phyloP scores from a whole-genome alignment of 2,113 vertebrate genomes.

The Lophura nycthemera region DNA sequence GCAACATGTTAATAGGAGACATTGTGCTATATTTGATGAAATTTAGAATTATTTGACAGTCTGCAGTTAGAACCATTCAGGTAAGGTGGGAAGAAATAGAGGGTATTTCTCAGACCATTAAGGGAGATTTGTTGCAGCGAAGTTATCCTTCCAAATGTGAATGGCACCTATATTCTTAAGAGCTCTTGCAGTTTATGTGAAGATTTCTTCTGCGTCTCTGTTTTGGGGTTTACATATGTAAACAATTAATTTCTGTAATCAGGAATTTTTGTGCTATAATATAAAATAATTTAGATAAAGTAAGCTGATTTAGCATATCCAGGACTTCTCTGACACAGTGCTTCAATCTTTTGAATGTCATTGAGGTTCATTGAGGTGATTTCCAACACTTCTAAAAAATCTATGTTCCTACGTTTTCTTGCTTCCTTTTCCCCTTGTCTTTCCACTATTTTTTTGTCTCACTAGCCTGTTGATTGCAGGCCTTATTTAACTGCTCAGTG shows the following conservation, averaged over 20 bases:
- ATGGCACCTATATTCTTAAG: not conserved
- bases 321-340: not conserved
- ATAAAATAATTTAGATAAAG: not conserved
- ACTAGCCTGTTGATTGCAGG: not conserved
- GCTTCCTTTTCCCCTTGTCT: not conserved
- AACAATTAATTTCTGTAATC: not conserved
- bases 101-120: fast-evolving
- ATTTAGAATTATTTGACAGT: not conserved
- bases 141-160: not conserved
- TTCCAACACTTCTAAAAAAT: not conserved
- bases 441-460: not conserved
- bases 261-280: not conserved
- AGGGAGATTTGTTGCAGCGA: not conserved
- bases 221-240: not conserved
- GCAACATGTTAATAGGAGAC: not conserved
- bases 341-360: not conserved
- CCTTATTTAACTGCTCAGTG: not conserved
- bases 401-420: not conserved
- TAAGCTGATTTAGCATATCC: not conserved
- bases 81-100: not conserved
- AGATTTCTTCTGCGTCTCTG: not conserved
- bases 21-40: not conserved
- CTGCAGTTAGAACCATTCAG: not conserved
- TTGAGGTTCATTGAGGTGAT: not conserved
- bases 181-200: not conserved